Percentiles rank a stretch among this genome's conserved stretches.
Evolutionary conservation across 2,888 invertebrate genomes (phyloP).

Genomic region (Drosophila fulvimacula): DNA sequence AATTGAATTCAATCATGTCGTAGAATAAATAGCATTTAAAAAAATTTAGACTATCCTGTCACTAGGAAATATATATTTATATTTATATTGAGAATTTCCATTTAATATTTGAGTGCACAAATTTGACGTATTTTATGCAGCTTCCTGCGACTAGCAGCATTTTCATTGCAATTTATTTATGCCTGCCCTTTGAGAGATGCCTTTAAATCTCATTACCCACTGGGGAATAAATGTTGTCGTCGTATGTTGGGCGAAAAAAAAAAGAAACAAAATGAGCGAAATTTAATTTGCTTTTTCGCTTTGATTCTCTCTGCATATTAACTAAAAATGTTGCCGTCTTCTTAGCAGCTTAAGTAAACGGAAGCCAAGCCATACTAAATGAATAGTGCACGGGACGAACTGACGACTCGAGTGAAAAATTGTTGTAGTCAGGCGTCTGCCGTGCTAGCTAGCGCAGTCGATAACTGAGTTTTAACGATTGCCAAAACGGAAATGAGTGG

Average conservation of each 20-base stretch:
- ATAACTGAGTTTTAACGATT: slow-evolving; percentile 41
- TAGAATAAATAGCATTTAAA: too few species aligned
- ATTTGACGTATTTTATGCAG: slow-evolving; percentile 1
- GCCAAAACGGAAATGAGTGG: slow-evolving; percentile 43
- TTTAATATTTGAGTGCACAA: not conserved
- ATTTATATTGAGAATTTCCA: not conserved
- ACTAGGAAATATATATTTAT: too few species aligned
- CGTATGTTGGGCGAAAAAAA: not conserved
- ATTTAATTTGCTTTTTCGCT: slow-evolving; percentile 46
- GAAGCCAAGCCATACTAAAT: slow-evolving; percentile 44
- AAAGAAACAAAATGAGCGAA: not conserved
- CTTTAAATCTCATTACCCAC: slow-evolving; percentile 29
- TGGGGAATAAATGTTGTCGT: slow-evolving; percentile 10
- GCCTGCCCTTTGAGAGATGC: slow-evolving; percentile 20
- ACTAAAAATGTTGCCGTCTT: slow-evolving; percentile 27
- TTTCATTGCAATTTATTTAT: slow-evolving; percentile 25
- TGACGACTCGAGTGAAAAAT: too few species aligned
- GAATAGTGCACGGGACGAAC: slow-evolving; percentile 23
- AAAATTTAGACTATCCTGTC: too few species aligned
- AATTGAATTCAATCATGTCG: too few species aligned
- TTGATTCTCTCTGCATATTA: slow-evolving; percentile 52
- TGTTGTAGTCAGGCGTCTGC: slow-evolving; percentile 3
- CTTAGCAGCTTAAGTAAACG: slow-evolving; percentile 38
- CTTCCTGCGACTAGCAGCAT: slow-evolving; percentile 5
- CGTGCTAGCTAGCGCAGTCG: slow-evolving; percentile 24